Conservation (phyloP, 2,113 vertebrate genomes). For the Oncorhynchus masou region DNA sequence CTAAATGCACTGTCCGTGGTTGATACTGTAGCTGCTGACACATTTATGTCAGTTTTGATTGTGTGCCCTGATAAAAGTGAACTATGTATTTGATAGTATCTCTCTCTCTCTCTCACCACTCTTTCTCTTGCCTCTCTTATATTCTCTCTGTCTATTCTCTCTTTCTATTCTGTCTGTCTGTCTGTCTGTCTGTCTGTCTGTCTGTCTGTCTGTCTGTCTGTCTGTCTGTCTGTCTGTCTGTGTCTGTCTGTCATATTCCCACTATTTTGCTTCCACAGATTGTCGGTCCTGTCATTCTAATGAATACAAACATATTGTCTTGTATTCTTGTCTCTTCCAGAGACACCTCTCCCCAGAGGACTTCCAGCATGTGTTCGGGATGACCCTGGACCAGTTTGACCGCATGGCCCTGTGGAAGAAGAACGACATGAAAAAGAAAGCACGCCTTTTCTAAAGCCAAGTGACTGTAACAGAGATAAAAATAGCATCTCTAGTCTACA, state of each 20-base stretch:
- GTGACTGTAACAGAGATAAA: not conserved
- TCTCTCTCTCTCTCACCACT: not conserved
- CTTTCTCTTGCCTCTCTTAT: not conserved
- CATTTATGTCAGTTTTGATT: no score
- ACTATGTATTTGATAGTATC: no score
- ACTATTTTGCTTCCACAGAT: no score
- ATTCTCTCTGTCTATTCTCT: not conserved
- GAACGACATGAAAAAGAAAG: conserved; percentile 96
- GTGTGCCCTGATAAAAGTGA: no score
- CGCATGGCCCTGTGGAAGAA: conserved; percentile 97
- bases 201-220: no score
- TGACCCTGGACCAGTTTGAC: conserved; percentile 92
- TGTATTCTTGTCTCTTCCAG: conserved; percentile 69
- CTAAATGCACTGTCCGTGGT: no score
- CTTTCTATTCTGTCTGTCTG: no score
- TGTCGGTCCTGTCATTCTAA: not conserved
- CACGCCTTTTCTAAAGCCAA: conserved; percentile 85
- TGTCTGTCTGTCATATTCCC: no score
- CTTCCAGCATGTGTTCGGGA: conserved; percentile 89
- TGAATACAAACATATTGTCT: not conserved
- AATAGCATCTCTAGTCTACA: conserved; percentile 26
- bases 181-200: no score
- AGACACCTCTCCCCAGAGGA: conserved; percentile 92
- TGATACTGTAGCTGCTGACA: no score
- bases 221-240: no score